These are phyloP conservation scores for Lagocephalus sceleratus DNA, from an alignment of 2,797 vertebrate genomes.

Conservation along the genomic window DNA sequence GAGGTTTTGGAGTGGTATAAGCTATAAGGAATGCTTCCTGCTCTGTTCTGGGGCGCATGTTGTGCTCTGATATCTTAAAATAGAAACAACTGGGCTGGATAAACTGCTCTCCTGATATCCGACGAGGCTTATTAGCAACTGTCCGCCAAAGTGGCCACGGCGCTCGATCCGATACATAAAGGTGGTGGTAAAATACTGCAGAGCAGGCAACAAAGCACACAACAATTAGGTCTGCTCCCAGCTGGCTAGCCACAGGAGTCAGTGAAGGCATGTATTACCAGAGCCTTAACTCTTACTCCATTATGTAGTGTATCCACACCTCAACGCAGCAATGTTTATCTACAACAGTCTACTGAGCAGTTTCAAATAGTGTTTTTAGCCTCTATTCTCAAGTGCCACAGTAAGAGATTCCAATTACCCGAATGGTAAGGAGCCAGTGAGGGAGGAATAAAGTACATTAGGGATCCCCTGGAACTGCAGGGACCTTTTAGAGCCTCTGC, in stretches of 20 bases:
- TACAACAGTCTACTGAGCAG: conserved; percentile 77
- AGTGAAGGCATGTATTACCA: conserved; percentile 76
- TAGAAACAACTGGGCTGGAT: conserved; percentile 64
- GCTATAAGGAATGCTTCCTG: conserved; percentile 52
- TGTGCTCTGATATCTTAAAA: conserved; percentile 37
- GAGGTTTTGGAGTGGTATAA: conserved; percentile 54
- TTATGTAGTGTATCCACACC: conserved; percentile 76
- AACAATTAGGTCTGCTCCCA: conserved; percentile 77
- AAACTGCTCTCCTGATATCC: conserved; percentile 71
- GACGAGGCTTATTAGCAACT: conserved; percentile 68
- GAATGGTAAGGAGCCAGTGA: conserved; percentile 76
- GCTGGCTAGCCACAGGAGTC: conserved; percentile 73
- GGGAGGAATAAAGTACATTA: conserved; percentile 78
- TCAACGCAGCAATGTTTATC: conserved; percentile 74
- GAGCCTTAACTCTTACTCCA: conserved; percentile 75
- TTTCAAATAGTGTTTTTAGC: conserved; percentile 78
- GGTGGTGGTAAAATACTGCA: conserved; percentile 71
- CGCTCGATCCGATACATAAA: conserved; percentile 67
- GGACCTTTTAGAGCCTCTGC: conserved; percentile 74
- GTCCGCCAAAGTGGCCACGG: conserved; percentile 63
- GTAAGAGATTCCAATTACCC: conserved; percentile 78
- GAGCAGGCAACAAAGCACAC: conserved; percentile 74
- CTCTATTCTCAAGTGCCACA: conserved; percentile 76
- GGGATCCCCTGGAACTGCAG: conserved; percentile 74
- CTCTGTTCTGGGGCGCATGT: conserved; percentile 28